Conservation (phyloP, 2,113 vertebrate species). For the Cyanoliseus patagonus region DNA sequence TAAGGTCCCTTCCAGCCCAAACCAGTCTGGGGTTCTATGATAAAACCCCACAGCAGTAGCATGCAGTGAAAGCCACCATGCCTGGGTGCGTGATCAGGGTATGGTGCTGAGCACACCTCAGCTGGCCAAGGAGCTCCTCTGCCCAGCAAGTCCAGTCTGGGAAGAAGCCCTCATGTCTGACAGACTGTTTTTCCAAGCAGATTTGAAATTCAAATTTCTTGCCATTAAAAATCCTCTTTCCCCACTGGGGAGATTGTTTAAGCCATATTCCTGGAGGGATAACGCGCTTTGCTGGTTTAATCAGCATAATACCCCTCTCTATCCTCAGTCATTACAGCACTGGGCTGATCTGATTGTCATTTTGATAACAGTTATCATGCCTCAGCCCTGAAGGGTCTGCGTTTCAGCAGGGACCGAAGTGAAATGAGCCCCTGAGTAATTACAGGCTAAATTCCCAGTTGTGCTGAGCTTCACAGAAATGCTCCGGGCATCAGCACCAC, state of each 20-base stretch:
- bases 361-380: conserved; percentile 13
- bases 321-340: not conserved
- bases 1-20: not conserved
- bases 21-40: not conserved
- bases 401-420: not conserved
- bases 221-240: not conserved
- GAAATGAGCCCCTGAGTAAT: not conserved
- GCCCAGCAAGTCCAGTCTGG: not conserved
- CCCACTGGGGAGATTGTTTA: not conserved
- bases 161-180: not conserved
- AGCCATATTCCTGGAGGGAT: conserved; percentile 7
- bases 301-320: conserved; percentile 12
- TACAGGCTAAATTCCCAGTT: not conserved
- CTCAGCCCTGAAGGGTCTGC: not conserved
- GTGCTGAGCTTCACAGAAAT: not conserved
- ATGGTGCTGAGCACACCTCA: not conserved
- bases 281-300: conserved; percentile 7
- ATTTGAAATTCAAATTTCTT: conserved; percentile 24
- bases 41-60: not conserved
- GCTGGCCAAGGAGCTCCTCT: not conserved
- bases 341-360: not conserved
- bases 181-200: not conserved
- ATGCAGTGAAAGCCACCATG: not conserved
- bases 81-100: not conserved
- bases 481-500: not conserved